These are phyloP conservation scores for Hystrix cristata DNA, from an alignment of 2,113 vertebrate species.

Conservation along the genomic window DNA sequence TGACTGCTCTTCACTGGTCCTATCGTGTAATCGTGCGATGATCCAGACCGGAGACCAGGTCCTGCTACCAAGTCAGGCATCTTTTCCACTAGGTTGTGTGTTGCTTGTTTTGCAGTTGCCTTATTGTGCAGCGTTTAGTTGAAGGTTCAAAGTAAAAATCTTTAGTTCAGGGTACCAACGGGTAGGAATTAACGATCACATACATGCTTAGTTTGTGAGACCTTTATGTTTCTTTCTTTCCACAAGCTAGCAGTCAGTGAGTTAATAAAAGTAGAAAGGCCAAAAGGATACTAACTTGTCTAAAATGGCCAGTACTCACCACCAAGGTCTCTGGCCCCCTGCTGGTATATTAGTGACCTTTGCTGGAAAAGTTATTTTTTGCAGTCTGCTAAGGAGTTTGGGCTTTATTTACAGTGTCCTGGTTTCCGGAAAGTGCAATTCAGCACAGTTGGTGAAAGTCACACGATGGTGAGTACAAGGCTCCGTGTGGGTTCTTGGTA, in stretches of 20 bases:
- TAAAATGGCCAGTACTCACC: neutral
- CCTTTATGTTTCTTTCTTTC: constrained; percentile 11
- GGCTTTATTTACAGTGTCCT: neutral
- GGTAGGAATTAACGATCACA: neutral
- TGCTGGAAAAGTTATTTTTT: constrained; percentile 11
- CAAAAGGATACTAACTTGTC: neutral
- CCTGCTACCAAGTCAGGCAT: neutral
- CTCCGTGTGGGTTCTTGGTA: neutral
- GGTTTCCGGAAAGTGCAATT: neutral
- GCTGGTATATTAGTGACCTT: neutral
- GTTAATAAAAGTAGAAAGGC: neutral
- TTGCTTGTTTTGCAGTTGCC: neutral
- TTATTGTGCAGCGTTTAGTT: neutral
- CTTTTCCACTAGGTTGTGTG: neutral
- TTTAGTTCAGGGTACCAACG: neutral
- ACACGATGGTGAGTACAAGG: neutral
- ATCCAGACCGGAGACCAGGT: neutral
- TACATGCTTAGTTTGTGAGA: neutral
- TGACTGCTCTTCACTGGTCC: neutral
- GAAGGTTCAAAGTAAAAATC: constrained; percentile 33
- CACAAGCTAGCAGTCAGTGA: neutral
- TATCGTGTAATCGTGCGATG: neutral
- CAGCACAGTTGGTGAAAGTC: neutral
- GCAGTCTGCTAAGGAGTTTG: neutral
- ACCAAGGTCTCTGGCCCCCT: neutral